phyloP scores from a whole-genome alignment of 2,888 invertebrate genomes.

The Rugalucina vietnamica region DNA sequence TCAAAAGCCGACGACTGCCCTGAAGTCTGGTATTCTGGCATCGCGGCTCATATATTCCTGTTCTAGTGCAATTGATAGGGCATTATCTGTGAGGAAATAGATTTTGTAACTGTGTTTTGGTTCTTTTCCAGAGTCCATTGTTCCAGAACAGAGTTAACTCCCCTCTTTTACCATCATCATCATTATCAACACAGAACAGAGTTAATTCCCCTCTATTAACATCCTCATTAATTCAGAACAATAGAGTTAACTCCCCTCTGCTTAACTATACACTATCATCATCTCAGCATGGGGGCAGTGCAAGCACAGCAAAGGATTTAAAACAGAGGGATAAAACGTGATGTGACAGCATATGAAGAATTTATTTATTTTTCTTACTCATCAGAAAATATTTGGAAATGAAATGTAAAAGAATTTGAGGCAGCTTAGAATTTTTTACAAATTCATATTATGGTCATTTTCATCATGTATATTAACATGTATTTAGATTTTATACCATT shows the following conservation, averaged over 20 bases:
- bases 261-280: not conserved
- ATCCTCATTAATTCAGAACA: not conserved
- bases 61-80: too few relatives aligned
- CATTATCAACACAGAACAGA: not conserved
- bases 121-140: not conserved
- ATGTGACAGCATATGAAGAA: too few relatives aligned
- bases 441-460: too few relatives aligned
- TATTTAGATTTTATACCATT: too few relatives aligned
- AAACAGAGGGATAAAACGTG: constrained; percentile 12
- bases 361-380: not conserved
- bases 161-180: not conserved
- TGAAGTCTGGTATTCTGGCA: too few relatives aligned
- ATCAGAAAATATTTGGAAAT: not conserved
- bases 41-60: too few relatives aligned
- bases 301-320: constrained; percentile 3
- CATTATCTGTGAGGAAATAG: too few relatives aligned
- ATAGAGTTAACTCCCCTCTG: constrained; percentile 1
- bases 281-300: not conserved
- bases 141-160: not conserved
- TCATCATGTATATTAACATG: too few relatives aligned
- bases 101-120: not conserved
- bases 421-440: too few relatives aligned
- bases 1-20: too few relatives aligned
- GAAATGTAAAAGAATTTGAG: too few relatives aligned
- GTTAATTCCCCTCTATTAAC: not conserved